Base-by-base conservation (phyloP, 2,113 vertebrate species). In the Suricata suricatta region DNA sequence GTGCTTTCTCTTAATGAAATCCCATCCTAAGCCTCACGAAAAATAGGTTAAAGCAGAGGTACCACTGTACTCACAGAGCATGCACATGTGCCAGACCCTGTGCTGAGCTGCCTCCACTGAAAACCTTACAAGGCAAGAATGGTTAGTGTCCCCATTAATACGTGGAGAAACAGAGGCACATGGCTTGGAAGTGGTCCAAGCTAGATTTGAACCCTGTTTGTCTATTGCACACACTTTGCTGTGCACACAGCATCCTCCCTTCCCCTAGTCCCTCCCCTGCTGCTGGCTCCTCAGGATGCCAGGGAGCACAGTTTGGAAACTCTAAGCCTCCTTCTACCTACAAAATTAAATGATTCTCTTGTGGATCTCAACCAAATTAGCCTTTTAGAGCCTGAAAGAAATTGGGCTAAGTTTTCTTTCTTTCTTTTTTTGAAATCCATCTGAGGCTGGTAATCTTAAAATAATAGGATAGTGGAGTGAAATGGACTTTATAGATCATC, bases 221-320 rank as follows among this genome's bases (percentile, higher is more conserved):
- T 72, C 66, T 41, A n/a, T 64, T 44, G 41, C 12, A 69, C 15
- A 31, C 3, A 6, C 21, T 57, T 5, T 13, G 21, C 47, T 57
- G 38, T 5, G n/a, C 0, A 1, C n/a, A 63, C 23, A 38, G 16
- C 1, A 0, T 3, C 17, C 1, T 92, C 38, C 29, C 79, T 41
- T 16, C n/a, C n/a, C 16, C 27, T 19, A 7, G 2, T 60, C 41
- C 33, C 71, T 85, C 29, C 29, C 3, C 0, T 60, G 64, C 38
- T 79, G 71, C 50, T 6, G 2, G 47, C 29, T 72, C 29, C 69
- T 50, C 47, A 69, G 60, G 50, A 47, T 11, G 66, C 54, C 19
- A 66, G 72, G 57, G 41, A 41, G 25, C 31, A 35, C 21, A 54
- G 68, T 54, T 33, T 68, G n/a, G 92, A 86, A 69, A 71, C 52